Conservation (phyloP, 1,140 invertebrate genomes). For the Calliopsis andreniformis region DNA sequence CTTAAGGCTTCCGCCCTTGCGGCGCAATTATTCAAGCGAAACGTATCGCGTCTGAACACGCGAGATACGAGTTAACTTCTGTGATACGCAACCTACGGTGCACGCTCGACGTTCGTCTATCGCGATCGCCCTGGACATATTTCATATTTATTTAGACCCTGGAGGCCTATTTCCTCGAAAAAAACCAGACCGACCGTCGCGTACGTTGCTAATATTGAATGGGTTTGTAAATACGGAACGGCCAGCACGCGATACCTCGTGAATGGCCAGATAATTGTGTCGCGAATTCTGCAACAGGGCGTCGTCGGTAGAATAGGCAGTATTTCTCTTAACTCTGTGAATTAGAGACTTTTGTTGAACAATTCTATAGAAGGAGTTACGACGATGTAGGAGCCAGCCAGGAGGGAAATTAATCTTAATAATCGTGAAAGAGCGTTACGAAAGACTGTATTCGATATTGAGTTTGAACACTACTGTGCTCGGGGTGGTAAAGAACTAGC, state of each 20-base stretch:
- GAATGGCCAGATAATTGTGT: background rate
- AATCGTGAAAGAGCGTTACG: background rate
- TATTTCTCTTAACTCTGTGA: background rate
- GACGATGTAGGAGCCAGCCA: background rate
- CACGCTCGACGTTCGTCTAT: background rate
- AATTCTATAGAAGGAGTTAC: background rate
- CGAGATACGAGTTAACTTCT: conserved; percentile 36
- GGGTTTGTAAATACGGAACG: background rate
- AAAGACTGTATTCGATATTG: background rate
- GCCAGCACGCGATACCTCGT: background rate
- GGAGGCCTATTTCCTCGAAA: background rate
- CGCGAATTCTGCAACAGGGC: background rate
- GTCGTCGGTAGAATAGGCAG: background rate
- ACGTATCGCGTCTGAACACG: conserved; percentile 35
- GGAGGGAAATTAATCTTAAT: conserved; percentile 22
- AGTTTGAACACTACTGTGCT: background rate
- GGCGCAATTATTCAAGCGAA: conserved; percentile 34
- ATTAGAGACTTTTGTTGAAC: background rate
- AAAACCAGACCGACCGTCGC: background rate
- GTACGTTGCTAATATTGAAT: background rate
- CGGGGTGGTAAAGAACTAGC: background rate
- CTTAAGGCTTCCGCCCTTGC: conserved; percentile 21
- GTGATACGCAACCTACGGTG: conserved; percentile 23
- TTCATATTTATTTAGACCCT: conserved; percentile 11
- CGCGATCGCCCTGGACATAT: background rate